These are phyloP conservation scores for Theropithecus gelada DNA, from an alignment of 2,113 vertebrate species.

Conservation along the genomic window DNA sequence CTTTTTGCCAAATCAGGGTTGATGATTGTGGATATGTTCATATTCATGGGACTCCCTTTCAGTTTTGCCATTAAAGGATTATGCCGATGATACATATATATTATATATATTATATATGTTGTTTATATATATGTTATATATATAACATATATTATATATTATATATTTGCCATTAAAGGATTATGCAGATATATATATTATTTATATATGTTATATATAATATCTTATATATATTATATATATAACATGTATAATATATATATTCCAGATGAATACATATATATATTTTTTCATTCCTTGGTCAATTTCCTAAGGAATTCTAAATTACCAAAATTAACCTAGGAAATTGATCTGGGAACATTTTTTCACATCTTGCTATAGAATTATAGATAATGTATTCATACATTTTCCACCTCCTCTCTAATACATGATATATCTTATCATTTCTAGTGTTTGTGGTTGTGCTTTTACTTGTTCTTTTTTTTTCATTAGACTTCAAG, in stretches of 20 bases:
- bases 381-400: background rate
- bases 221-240: too few relatives aligned
- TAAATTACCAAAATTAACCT: constrained; percentile 29
- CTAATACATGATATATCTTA: background rate
- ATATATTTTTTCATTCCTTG: background rate
- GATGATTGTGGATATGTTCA: background rate
- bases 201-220: too few relatives aligned
- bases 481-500: background rate
- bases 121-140: too few relatives aligned
- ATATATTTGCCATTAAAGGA: background rate
- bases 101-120: too few relatives aligned
- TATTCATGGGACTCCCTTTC: background rate
- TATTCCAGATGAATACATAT: background rate
- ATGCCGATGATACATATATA: too few relatives aligned
- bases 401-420: background rate
- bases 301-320: background rate
- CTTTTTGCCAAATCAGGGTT: background rate
- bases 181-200: too few relatives aligned
- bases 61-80: background rate
- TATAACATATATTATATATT: too few relatives aligned
- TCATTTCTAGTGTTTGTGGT: background rate
- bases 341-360: background rate
- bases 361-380: background rate
- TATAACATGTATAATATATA: too few relatives aligned
- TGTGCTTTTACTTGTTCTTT: background rate